Evolutionary conservation across 2,797 vertebrate species (phyloP).

Genomic region (Urophycis tenuis): DNA sequence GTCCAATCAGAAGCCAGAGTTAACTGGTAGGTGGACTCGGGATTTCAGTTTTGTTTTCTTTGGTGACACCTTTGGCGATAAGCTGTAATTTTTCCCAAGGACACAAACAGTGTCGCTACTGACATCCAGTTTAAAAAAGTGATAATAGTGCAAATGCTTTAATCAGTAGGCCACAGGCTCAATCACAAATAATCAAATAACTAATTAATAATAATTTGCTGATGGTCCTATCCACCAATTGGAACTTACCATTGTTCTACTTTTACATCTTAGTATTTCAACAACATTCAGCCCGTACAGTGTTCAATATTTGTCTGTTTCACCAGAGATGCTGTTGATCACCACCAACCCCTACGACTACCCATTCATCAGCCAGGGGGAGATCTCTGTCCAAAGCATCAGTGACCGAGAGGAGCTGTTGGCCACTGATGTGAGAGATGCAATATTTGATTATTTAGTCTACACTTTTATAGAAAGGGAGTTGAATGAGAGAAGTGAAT

Average conservation of each 20-base stretch:
- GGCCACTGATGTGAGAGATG: conserved; percentile 75
- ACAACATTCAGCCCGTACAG: background rate
- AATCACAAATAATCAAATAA: no score
- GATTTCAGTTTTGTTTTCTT: no score
- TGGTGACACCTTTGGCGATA: no score
- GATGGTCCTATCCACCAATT: background rate
- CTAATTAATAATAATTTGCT: background rate
- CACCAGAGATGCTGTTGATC: conserved; percentile 77
- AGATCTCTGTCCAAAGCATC: conserved; percentile 76
- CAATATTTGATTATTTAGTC: background rate
- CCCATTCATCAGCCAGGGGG: conserved; percentile 77
- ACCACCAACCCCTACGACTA: conserved; percentile 79
- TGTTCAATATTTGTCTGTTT: background rate
- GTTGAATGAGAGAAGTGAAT: background rate
- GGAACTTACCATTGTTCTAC: background rate
- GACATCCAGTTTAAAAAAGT: no score
- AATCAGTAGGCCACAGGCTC: no score
- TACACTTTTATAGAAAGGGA: background rate
- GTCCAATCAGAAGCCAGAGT: conserved; percentile 77
- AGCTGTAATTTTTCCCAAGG: no score
- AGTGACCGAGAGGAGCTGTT: conserved; percentile 76
- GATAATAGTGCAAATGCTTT: no score
- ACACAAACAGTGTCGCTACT: no score
- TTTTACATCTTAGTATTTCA: background rate
- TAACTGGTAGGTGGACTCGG: conserved; percentile 63